Conservation (phyloP, 2,888 invertebrate genomes). For the Arge pagana region DNA sequence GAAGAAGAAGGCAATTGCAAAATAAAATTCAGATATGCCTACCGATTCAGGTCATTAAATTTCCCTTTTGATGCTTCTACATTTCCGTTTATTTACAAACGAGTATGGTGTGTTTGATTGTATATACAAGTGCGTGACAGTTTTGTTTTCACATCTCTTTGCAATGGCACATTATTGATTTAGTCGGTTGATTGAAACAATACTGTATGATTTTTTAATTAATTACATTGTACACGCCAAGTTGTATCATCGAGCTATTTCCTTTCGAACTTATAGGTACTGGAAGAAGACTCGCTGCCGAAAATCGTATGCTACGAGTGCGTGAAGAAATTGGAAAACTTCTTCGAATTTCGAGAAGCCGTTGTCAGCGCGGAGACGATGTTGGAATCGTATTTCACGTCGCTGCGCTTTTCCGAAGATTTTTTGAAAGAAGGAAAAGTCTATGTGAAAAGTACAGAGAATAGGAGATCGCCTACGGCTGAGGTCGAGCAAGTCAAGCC, state of each 20-base stretch:
- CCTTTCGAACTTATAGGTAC: slow-evolving; percentile 59
- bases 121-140: background rate
- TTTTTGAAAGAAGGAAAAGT: slow-evolving; percentile 68
- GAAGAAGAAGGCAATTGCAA: slow-evolving; percentile 67
- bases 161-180: background rate
- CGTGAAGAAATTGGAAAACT: slow-evolving; percentile 66
- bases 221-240: background rate
- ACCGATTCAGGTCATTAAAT: slow-evolving; percentile 66
- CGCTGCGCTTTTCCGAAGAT: slow-evolving; percentile 65
- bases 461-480: slow-evolving; percentile 36
- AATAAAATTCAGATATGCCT: slow-evolving; percentile 70
- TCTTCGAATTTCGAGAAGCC: slow-evolving; percentile 67
- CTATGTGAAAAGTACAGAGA: slow-evolving; percentile 53
- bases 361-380: slow-evolving; percentile 70
- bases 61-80: no score
- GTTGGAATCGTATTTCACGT: slow-evolving; percentile 70
- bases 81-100: background rate
- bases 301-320: slow-evolving; percentile 72
- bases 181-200: no score
- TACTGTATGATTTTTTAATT: background rate
- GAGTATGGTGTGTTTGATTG: background rate
- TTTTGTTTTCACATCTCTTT: background rate
- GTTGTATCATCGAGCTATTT: background rate
- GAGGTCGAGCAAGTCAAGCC: slow-evolving; percentile 45
- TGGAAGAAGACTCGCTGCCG: slow-evolving; percentile 71